A percentile compares a stretch with the other conserved stretches of the same genome.
Evolutionary conservation across 2,797 vertebrate genomes (phyloP).

Genomic region (Fistularia tabacaria): DNA sequence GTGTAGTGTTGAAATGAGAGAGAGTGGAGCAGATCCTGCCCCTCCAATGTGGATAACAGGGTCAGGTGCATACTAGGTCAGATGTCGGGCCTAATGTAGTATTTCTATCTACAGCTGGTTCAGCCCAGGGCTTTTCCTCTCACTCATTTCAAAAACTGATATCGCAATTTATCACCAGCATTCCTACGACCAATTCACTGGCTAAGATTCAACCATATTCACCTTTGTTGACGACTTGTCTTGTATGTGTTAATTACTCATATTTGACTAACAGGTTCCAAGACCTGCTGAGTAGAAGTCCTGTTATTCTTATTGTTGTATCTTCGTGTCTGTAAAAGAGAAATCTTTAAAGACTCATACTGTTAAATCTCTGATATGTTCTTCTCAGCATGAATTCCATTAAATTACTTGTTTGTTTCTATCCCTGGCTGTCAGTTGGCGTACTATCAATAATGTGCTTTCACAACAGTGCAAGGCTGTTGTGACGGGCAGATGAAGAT

Average conservation of each 20-base stretch:
- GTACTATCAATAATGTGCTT: too few relatives aligned
- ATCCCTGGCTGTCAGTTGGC: too few relatives aligned
- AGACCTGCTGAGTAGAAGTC: constrained; percentile 46
- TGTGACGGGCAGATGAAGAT: too few relatives aligned
- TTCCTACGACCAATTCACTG: background rate
- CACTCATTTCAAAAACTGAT: too few relatives aligned
- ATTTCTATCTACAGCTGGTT: constrained; percentile 3
- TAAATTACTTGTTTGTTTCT: too few relatives aligned
- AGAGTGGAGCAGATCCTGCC: constrained; percentile 17
- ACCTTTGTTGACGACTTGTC: too few relatives aligned
- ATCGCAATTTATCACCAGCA: constrained; percentile 9
- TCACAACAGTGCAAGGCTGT: too few relatives aligned
- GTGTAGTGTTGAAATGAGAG: constrained; percentile 24
- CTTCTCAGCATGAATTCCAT: too few relatives aligned
- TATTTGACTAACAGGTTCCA: too few relatives aligned
- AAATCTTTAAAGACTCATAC: too few relatives aligned
- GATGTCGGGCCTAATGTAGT: constrained; percentile 26
- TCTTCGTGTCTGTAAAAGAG: constrained; percentile 34
- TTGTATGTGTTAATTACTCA: too few relatives aligned
- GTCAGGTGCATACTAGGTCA: constrained; percentile 51
- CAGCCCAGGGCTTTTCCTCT: background rate
- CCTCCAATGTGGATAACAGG: constrained; percentile 26
- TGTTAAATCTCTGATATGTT: too few relatives aligned
- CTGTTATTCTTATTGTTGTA: constrained; percentile 55
- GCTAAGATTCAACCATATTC: background rate